Evolutionary conservation across 2,888 invertebrate genomes (phyloP).

Genomic region (Microchrysa polita): DNA sequence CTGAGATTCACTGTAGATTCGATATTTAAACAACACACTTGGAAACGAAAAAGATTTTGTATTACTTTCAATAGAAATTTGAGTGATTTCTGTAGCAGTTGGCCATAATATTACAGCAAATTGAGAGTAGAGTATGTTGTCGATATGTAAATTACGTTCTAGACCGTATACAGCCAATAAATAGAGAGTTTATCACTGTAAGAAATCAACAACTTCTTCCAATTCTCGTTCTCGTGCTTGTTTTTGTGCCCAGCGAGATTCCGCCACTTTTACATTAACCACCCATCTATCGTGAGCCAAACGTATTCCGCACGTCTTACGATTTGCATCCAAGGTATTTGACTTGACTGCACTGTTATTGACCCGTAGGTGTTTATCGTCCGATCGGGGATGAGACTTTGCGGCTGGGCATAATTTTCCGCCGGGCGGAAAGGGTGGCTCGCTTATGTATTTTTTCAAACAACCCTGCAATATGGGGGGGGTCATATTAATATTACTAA

Average conservation of each 20-base stretch:
- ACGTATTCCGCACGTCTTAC: slow-evolving; percentile 67
- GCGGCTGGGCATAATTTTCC: slow-evolving; percentile 74
- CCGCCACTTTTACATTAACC: slow-evolving; percentile 73
- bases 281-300: slow-evolving; percentile 81
- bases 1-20: not conserved
- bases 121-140: slow-evolving; percentile 10
- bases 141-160: slow-evolving; percentile 9
- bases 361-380: slow-evolving; percentile 50
- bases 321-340: slow-evolving; percentile 53
- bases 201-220: slow-evolving; percentile 79
- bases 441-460: slow-evolving; percentile 73
- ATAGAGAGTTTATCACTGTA: slow-evolving; percentile 63
- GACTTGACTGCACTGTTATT: not conserved
- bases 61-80: slow-evolving; percentile 14
- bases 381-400: slow-evolving; percentile 61
- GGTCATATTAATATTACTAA: not conserved
- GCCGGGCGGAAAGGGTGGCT: slow-evolving; percentile 77
- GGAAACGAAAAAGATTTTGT: slow-evolving; percentile 3
- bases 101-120: slow-evolving; percentile 2
- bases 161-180: not conserved
- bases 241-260: slow-evolving; percentile 80
- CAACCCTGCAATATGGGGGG: slow-evolving; percentile 66
- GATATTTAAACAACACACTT: slow-evolving; percentile 11
- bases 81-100: not conserved
- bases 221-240: slow-evolving; percentile 78